These are phyloP conservation scores for Eilema sororculum DNA, from an alignment of 2,888 invertebrate species.

Conservation along the genomic window DNA sequence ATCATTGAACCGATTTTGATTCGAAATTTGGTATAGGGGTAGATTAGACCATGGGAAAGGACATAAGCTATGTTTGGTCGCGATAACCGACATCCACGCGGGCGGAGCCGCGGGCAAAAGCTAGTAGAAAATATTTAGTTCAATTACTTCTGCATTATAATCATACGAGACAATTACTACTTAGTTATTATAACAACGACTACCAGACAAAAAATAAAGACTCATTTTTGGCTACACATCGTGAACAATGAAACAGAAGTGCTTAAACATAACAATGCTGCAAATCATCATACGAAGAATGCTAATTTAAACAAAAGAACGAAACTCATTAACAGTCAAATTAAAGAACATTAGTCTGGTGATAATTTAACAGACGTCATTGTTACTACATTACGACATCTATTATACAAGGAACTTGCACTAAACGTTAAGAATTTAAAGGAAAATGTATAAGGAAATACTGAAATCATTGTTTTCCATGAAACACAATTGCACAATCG, in stretches of 20 bases:
- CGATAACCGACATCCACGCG: too few species aligned
- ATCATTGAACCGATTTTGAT: too few species aligned
- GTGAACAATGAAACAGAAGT: conserved; percentile 8
- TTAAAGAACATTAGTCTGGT: conserved; percentile 50
- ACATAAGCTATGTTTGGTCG: too few species aligned
- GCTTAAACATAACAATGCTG: conserved; percentile 7
- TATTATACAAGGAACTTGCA: conserved; percentile 38
- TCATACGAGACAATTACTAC: background rate
- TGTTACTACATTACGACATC: conserved; percentile 41
- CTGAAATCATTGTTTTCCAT: conserved; percentile 13
- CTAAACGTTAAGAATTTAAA: conserved; percentile 31
- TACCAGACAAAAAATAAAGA: background rate
- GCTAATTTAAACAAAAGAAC: conserved; percentile 33
- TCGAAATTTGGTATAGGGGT: too few species aligned
- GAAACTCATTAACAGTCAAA: conserved; percentile 47
- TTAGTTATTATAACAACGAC: background rate
- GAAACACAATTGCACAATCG: conserved; percentile 5
- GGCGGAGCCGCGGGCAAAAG: too few species aligned
- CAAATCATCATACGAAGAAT: conserved; percentile 31
- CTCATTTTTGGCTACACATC: background rate
- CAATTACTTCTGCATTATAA: background rate
- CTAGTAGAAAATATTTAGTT: background rate
- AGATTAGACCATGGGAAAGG: too few species aligned
- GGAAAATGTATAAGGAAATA: conserved; percentile 24
- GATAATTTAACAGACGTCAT: conserved; percentile 49